These are phyloP conservation scores for Chymomyza procnemis DNA, from an alignment of 2,888 invertebrate species.

Conservation along the genomic window DNA sequence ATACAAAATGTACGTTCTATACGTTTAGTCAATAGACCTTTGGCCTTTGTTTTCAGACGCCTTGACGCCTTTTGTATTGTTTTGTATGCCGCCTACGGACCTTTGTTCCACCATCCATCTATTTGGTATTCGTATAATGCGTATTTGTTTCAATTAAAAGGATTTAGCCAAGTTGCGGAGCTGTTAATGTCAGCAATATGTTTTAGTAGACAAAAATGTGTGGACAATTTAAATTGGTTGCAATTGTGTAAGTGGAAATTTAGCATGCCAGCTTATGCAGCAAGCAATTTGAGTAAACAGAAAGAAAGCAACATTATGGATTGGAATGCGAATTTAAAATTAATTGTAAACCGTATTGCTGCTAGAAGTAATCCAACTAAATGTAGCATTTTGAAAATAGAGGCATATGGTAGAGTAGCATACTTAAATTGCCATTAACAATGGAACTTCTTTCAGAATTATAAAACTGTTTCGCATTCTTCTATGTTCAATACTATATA, in stretches of 20 bases:
- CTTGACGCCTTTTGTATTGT: conserved; percentile 71
- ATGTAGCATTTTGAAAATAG: not conserved
- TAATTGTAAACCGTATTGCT: not conserved
- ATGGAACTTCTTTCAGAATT: too few relatives aligned
- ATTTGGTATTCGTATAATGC: conserved; percentile 37
- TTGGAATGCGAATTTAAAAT: not conserved
- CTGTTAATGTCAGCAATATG: conserved; percentile 41
- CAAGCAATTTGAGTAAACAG: not conserved
- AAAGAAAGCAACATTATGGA: not conserved
- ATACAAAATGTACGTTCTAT: conserved; percentile 11
- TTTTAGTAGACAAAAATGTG: conserved; percentile 47
- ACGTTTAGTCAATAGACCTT: conserved; percentile 54
- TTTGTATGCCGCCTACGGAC: conserved; percentile 18
- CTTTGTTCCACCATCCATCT: conserved; percentile 29
- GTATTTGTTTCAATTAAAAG: conserved; percentile 72
- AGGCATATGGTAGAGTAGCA: not conserved
- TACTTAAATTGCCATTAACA: not conserved
- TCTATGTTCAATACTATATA: too few relatives aligned
- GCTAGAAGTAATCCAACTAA: not conserved
- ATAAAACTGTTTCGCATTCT: too few relatives aligned
- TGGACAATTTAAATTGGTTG: conserved; percentile 48
- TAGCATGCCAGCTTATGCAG: not conserved
- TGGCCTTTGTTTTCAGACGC: conserved; percentile 67
- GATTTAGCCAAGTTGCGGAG: conserved; percentile 42
- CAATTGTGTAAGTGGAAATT: not conserved